phyloP scores from a whole-genome alignment of 92 coral and sea anemone genomes.

The Bergia puertoricense region DNA sequence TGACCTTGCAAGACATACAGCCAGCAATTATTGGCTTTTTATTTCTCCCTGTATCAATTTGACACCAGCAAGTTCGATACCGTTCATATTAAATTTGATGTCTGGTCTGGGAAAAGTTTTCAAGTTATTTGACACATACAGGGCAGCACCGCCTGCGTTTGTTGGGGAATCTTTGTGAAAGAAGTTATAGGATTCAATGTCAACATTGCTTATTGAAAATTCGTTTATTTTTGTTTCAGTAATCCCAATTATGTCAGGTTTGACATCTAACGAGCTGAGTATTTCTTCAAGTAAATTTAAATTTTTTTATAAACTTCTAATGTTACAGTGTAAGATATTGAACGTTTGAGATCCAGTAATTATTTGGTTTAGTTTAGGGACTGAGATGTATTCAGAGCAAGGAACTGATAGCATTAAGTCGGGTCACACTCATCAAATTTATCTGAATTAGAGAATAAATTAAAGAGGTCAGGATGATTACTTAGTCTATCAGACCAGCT shows the following conservation, averaged over 20 bases:
- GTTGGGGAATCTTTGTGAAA: slow-evolving; percentile 60
- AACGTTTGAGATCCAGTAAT: slow-evolving; percentile 5
- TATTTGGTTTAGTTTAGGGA: slow-evolving; percentile 9
- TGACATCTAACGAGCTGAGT: slow-evolving; percentile 37
- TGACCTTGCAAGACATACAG: no score
- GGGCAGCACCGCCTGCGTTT: slow-evolving; percentile 66
- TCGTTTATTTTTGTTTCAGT: slow-evolving; percentile 54
- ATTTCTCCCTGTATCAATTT: slow-evolving; percentile 49
- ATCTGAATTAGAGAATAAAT: slow-evolving; percentile 43
- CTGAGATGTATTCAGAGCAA: slow-evolving; percentile 32
- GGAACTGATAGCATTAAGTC: slow-evolving; percentile 40
- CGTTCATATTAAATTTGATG: slow-evolving; percentile 49
- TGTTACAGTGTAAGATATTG: slow-evolving; percentile 56
- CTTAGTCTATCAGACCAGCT: slow-evolving; percentile 50
- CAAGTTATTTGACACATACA: slow-evolving; percentile 48
- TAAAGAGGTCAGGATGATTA: slow-evolving; percentile 45
- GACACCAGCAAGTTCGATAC: slow-evolving; percentile 66
- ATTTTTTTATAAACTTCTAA: slow-evolving; percentile 60
- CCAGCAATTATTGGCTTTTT: slow-evolving; percentile 59
- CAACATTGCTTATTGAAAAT: slow-evolving; percentile 32
- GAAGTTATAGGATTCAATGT: slow-evolving; percentile 45
- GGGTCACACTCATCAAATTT: slow-evolving; percentile 39
- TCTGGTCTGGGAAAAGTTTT: slow-evolving; percentile 48
- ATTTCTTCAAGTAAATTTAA: slow-evolving; percentile 45
- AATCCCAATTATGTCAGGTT: slow-evolving; percentile 47